These are phyloP conservation scores for Spialia ferax DNA, from an alignment of 2,888 invertebrate species.

Conservation along the genomic window DNA sequence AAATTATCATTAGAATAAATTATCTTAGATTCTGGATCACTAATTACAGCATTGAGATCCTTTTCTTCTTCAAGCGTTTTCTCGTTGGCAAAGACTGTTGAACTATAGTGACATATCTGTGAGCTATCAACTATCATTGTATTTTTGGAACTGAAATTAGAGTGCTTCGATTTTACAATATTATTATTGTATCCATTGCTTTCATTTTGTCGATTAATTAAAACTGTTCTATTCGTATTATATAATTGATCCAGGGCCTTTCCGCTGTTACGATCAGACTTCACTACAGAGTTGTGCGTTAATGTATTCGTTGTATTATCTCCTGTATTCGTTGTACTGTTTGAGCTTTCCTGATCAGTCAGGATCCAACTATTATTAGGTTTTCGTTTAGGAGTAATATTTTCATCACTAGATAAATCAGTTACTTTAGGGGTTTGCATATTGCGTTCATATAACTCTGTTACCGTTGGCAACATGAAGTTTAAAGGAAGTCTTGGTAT, in stretches of 20 bases:
- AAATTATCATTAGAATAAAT: background rate
- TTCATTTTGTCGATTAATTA: slow-evolving; percentile 6
- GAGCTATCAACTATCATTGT: background rate
- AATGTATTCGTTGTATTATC: slow-evolving; percentile 45
- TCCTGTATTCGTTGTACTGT: slow-evolving; percentile 10
- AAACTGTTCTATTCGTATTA: background rate
- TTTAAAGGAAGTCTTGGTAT: slow-evolving; percentile 65
- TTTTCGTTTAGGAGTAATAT: slow-evolving; percentile 47
- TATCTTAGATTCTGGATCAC: background rate
- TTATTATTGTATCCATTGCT: background rate
- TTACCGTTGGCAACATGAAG: slow-evolving; percentile 69
- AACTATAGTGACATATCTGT: background rate
- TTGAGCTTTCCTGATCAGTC: slow-evolving; percentile 24
- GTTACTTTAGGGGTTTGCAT: slow-evolving; percentile 49
- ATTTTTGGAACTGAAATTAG: background rate
- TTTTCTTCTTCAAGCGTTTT: background rate
- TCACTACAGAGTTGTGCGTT: slow-evolving; percentile 45
- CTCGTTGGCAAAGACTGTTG: background rate
- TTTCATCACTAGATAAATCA: slow-evolving; percentile 43
- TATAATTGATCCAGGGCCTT: background rate
- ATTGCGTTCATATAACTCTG: slow-evolving; percentile 68
- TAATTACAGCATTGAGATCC: background rate
- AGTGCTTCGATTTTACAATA: background rate
- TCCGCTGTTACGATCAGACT: background rate
- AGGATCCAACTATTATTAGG: slow-evolving; percentile 60